Percentiles rank a stretch among this genome's conserved stretches.
phyloP scores from a whole-genome alignment of 2,797 vertebrate species.

The Cynodonichthys magdalenae region DNA sequence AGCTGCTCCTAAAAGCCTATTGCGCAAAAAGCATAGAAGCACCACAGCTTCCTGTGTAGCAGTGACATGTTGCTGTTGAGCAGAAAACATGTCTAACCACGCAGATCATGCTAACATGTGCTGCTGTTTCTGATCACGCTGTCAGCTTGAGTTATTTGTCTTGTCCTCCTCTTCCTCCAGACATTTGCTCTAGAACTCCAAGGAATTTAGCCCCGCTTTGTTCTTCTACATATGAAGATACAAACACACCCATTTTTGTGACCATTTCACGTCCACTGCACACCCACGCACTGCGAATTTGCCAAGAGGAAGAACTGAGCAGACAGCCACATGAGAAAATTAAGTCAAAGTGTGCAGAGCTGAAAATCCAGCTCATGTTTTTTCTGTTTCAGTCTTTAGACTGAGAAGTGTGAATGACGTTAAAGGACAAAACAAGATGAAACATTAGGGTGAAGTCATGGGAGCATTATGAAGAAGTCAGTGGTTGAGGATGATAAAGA shows the following conservation, averaged over 20 bases:
- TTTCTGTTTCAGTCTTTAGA: constrained; percentile 16
- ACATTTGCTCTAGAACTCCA: constrained; percentile 21
- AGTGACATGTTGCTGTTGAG: constrained; percentile 1
- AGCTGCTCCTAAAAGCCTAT: background rate
- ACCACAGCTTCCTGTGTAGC: background rate
- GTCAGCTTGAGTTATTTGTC: constrained; percentile 8
- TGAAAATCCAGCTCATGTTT: constrained; percentile 22
- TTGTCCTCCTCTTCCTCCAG: constrained; percentile 9
- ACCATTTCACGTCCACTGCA: constrained; percentile 19
- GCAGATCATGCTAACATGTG: constrained; percentile 6
- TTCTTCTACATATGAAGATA: constrained; percentile 21
- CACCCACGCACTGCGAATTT: constrained; percentile 26
- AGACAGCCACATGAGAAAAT: constrained; percentile 34
- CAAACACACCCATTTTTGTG: constrained; percentile 26
- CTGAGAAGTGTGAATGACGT: background rate
- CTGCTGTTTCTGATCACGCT: constrained; percentile 9
- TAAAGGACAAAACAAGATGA: constrained; percentile 5
- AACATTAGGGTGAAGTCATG: background rate
- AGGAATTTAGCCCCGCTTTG: constrained; percentile 22
- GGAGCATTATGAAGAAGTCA: background rate
- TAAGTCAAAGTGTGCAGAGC: constrained; percentile 24
- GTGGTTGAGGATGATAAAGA: constrained; percentile 9
- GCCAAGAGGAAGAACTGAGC: constrained; percentile 31
- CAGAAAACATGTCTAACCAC: background rate
- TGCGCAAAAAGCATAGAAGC: constrained; percentile 5